Base-by-base conservation (phyloP, 2,797 vertebrate genomes). In the Anabas testudineus region DNA sequence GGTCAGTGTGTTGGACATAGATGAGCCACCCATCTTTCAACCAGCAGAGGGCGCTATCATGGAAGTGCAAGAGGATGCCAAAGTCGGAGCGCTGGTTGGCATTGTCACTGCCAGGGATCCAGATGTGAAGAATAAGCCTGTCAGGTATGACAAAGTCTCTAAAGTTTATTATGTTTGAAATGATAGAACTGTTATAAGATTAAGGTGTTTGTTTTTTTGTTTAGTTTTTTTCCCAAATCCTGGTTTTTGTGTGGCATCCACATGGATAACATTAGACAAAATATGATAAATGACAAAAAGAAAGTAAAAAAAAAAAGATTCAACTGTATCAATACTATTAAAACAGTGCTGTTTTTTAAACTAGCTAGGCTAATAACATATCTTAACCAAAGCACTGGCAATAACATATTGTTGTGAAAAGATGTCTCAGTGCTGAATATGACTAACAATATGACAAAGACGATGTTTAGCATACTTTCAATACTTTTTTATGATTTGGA, bases 21-120 rank as follows among this genome's bases (percentile, higher is more conserved):
- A 99, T 0, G 98, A 99, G 90, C 96, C 98, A 7, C 98, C 98
- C 0, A 90, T 97, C 80, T 99, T 99, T 91, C 93, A 84, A 19
- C 95, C 96, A 26, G 89, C 90, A 1, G 81, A 85, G 2, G 95
- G 94, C 9, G 68, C 94, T 34, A 79, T 95, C 76, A 93, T 99
- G 95, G 97, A 99, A 83, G 98, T 99, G 71, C 96, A 96, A 86
- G 98, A 99, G 84, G 97, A 99, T 0, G 96, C 96, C 1, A 94
- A 93, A 8, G 83, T 97, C 10, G 97, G 97, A 55, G 95, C 95
- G 1, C 68, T 96, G n/a, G 96, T 99, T 80, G 97, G 96, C 10
- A 80, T 94, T 13, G 94, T 99, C 87, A 95, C 94, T 0, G 97
- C 97, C 28, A 94, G 91, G 68, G 98, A 99, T 90, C 98, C 98